Base-by-base conservation (phyloP, 2,888 invertebrate genomes). In the Panzeria rudis region DNA sequence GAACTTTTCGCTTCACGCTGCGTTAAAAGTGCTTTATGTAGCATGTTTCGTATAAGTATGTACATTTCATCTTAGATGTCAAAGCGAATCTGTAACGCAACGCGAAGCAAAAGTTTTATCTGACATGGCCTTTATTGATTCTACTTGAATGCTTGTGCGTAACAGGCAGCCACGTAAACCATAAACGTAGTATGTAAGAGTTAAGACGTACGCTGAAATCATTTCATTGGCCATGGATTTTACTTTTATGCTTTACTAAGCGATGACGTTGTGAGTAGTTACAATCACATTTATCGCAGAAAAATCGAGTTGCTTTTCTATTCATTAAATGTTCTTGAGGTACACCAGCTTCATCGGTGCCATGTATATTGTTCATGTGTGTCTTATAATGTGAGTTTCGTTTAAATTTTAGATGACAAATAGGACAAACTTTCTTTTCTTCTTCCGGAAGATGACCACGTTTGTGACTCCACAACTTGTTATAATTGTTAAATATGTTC, bases 391-490 rank as follows among this genome's bases (percentile, higher is more conserved):
- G 15, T n/a, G 52, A 62, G 1, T 3, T n/a, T 62, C 73, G 20
- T 20, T 13, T n/a, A 38, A 75, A 75, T 62, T 62, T 75, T 3
- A 25, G 9, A 7, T 50, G 50, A 38, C 73, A 75, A 13, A 38
- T 0, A 5, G 17, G 1, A 25, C 73, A 75, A n/a, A 3, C 3
- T 17, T 62, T 52, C 52, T 62, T 75, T 25, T 62, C 11, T 8
- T 75, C 73, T 38, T 75, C 73, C 11, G 59, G 9, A 1, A 62
- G 6, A 38, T 73, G 73, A 73, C 7, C 50, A 11, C 61, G 73
- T 50, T 73, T 25, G 6, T 73, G 73, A 13, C 73, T 50, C n/a
- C 13, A 0, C 7, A 73, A 25, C 35, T 50, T 23, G 13, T 1
- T 15, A 6, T 4, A 3, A 15, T 1, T 50, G n/a, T 11, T 15